These are phyloP conservation scores for Hemibagrus guttatus DNA, from an alignment of 2,797 vertebrate genomes.

Conservation along the genomic window DNA sequence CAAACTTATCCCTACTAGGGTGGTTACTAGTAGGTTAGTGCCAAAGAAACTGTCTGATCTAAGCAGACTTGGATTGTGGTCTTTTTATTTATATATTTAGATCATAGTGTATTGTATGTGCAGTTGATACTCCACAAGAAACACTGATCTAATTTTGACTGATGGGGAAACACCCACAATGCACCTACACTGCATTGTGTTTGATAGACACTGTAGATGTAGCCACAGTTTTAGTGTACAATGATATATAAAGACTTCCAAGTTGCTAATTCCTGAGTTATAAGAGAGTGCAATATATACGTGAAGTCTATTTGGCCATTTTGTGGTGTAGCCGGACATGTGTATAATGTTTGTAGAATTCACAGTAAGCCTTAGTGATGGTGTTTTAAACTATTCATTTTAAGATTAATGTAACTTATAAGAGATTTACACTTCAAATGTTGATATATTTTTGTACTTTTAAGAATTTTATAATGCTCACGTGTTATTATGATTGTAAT, in stretches of 20 bases:
- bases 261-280: not conserved
- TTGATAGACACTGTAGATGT: not conserved
- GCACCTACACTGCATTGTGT: not conserved
- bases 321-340: slow-evolving; percentile 9
- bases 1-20: not conserved
- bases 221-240: not conserved
- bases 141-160: not conserved
- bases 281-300: slow-evolving; percentile 27
- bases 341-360: not conserved
- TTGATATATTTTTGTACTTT: slow-evolving; percentile 38
- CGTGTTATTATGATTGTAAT: not conserved
- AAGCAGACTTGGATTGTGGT: not conserved
- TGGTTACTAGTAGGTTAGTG: not conserved
- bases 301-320: not conserved
- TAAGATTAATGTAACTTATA: not conserved
- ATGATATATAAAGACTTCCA: not conserved
- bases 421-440: slow-evolving; percentile 17
- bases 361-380: not conserved
- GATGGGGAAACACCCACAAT: not conserved
- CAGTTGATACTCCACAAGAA: not conserved
- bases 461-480: slow-evolving; percentile 16
- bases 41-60: slow-evolving; percentile 9
- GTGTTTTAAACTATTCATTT: slow-evolving; percentile 25
- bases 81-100: not conserved
- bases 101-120: not conserved